Evolutionary conservation across 2,797 vertebrate species (phyloP).

Genomic region (Merluccius polli): DNA sequence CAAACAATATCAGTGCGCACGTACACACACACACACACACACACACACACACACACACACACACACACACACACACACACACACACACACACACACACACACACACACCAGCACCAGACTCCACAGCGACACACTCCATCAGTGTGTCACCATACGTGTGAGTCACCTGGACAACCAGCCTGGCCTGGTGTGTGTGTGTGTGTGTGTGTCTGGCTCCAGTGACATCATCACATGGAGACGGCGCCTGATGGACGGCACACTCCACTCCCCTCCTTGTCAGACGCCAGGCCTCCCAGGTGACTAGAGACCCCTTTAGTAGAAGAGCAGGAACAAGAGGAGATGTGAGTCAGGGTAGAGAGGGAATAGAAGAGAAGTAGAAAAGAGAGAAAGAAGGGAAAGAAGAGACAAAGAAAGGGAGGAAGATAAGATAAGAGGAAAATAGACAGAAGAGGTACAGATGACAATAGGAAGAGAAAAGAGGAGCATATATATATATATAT

Average conservation of each 20-base stretch:
- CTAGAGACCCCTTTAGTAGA: slow-evolving; percentile 50
- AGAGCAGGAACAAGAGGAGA: slow-evolving; percentile 24
- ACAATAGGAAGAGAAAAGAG: background rate
- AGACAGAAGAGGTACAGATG: too few species aligned
- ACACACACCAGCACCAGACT: slow-evolving; percentile 62
- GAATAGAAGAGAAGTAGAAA: slow-evolving; percentile 32
- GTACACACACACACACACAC: slow-evolving; percentile 34
- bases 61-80: slow-evolving; percentile 30
- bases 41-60: slow-evolving; percentile 50
- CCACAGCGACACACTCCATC: slow-evolving; percentile 64
- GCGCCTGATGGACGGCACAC: slow-evolving; percentile 70
- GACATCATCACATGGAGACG: slow-evolving; percentile 69
- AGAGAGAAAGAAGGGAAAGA: slow-evolving; percentile 4
- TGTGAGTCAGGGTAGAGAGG: slow-evolving; percentile 45
- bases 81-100: slow-evolving; percentile 47
- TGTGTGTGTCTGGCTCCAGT: slow-evolving; percentile 61
- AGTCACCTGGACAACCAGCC: slow-evolving; percentile 72
- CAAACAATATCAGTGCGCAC: slow-evolving; percentile 17
- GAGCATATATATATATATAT: too few species aligned
- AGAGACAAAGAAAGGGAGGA: slow-evolving; percentile 10
- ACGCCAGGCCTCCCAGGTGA: slow-evolving; percentile 42
- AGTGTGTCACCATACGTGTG: slow-evolving; percentile 53
- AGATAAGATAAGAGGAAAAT: slow-evolving; percentile 1
- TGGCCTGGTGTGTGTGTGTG: slow-evolving; percentile 47
- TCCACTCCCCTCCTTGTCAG: slow-evolving; percentile 53